phyloP scores from a whole-genome alignment of 2,113 vertebrate species.

The Chlorocebus sabaeus region DNA sequence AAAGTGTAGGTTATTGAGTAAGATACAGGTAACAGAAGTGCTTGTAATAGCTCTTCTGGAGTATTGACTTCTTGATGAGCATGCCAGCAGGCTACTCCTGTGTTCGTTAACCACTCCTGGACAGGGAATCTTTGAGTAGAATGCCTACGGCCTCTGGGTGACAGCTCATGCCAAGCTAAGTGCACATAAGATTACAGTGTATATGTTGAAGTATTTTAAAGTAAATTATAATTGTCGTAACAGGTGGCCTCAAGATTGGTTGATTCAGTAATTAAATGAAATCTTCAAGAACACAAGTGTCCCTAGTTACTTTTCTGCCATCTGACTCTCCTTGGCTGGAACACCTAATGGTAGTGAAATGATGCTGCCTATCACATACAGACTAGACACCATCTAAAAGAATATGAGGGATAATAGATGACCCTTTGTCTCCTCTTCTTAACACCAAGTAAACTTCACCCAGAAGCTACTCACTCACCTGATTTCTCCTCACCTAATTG shows the following conservation, averaged over 20 bases:
- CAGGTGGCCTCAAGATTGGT: not conserved
- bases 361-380: too few relatives aligned
- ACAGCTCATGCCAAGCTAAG: not conserved
- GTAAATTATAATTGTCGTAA: not conserved
- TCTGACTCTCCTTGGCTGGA: not conserved
- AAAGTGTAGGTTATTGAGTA: not conserved
- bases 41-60: not conserved
- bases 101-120: not conserved
- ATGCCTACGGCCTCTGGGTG: not conserved
- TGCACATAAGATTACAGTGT: not conserved
- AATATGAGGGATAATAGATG: not conserved
- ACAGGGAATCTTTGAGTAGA: not conserved
- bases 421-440: not conserved
- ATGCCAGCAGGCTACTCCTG: not conserved
- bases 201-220: not conserved
- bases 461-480: not conserved
- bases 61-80: not conserved
- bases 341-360: not conserved
- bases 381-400: not conserved
- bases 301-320: not conserved
- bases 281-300: not conserved
- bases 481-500: not conserved
- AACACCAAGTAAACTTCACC: not conserved
- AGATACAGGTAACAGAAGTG: not conserved
- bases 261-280: not conserved